Evolutionary conservation across 2,797 vertebrate genomes (phyloP), one percentile per base, ranked within the genome.

Genomic region (Glyptemys insculpta): DNA sequence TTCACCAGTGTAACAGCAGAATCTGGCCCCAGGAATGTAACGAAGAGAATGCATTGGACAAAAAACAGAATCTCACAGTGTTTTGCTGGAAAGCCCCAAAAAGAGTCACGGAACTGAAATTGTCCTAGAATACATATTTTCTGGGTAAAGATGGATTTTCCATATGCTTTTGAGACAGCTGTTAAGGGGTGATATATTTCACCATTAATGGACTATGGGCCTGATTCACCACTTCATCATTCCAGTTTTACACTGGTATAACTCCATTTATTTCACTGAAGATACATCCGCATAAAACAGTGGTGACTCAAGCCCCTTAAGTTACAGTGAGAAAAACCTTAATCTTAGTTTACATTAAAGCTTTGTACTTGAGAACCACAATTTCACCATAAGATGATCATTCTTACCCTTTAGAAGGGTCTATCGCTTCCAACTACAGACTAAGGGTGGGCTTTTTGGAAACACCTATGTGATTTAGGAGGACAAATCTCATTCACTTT

Each of bases 1-100:
- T 62, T 31, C 57, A 62, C 29, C 59, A 7, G 29, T 83, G 74
- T 53, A 11, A 2, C 62, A 37, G 23, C 37, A 41, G 57, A 72
- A 57, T 15, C 14, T 72, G 49, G 7, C 6, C 9, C 18, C 6
- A 5, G 0, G 47, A 1, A 27, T 62, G 21, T 52, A 57, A 27
- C 52, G 52, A 15, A 74, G 92, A 49, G 59, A 31, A 31, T 8
- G 16, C 31, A 59, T 34, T 31, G 14, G 59, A 15, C 59, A 10
- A 54, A 54, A 54, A 54, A 4, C 10, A 41, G 12, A 72, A 19
- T 72, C 68, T 41, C 23, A 6, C 37, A 72, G n/a, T 23, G 37
- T 41, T 72, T 41, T 72, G 37, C 21, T 41, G 68, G 37, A 72
- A 72, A 72, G 23, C 19, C 68, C 68, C 12, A 11, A 72, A 54